Evolutionary conservation across 2,113 vertebrate species (phyloP).

Genomic region (Microcebus griseorufus): DNA sequence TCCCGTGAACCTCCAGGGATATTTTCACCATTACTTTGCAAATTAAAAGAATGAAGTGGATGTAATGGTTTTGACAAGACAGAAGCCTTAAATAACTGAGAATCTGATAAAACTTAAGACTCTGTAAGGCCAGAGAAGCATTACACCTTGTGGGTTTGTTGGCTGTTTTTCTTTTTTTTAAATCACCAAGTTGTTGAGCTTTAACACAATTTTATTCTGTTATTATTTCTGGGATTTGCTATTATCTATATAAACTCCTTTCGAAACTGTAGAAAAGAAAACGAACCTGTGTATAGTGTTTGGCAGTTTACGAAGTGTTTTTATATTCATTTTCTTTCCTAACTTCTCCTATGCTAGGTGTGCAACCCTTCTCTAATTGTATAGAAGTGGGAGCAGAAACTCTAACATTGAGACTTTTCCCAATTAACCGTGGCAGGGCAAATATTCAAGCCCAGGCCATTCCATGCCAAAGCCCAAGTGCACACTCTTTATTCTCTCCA

Average conservation of each 20-base stretch:
- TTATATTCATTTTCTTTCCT: background rate
- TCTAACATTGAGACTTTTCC: background rate
- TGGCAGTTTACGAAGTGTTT: background rate
- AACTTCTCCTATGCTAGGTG: accelerated
- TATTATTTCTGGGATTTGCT: background rate
- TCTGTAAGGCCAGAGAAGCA: background rate
- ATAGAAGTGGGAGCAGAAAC: background rate
- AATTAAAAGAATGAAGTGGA: background rate
- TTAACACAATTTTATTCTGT: background rate
- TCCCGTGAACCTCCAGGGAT: conserved; percentile 56
- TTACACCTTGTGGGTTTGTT: background rate
- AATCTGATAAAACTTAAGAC: background rate
- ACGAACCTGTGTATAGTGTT: accelerated
- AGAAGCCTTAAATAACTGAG: background rate
- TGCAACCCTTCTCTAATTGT: background rate
- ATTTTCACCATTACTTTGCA: conserved; percentile 60
- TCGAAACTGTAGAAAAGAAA: background rate
- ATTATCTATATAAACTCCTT: background rate
- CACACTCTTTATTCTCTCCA: accelerated
- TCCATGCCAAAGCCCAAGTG: accelerated
- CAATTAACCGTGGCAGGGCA: background rate
- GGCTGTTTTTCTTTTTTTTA: no score
- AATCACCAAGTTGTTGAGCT: background rate
- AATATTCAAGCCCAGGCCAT: accelerated
- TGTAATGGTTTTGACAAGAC: background rate